Base-by-base conservation (phyloP, 2,888 invertebrate species). In the Polietes domitor region DNA sequence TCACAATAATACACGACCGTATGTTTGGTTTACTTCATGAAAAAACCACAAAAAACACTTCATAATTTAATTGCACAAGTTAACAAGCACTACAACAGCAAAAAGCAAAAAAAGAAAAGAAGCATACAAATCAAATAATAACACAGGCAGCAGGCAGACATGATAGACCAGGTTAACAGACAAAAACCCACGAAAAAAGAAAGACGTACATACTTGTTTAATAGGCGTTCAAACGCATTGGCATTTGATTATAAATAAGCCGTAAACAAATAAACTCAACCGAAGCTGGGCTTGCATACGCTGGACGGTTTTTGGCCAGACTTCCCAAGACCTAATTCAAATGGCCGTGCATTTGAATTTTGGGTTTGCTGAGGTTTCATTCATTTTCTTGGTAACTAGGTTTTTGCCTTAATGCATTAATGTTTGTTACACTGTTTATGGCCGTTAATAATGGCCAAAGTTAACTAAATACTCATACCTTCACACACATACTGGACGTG, bases 41-140 rank as follows among this genome's bases (percentile, higher is more conserved):
- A 9, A 58, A 55, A 28, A 21, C 0, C 37, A 32, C 55, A 9
- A 19, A 3, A 15, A 75, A 71, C n/a, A 58, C 19, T 17, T 41
- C 12, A 53, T 43, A 53, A 55, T 12, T 26, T 53, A 21, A 43
- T 77, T 65, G n/a, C 15, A 71, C 28, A 78, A 72, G 17, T 63
- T 21, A 37, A 53, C 12, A 28, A 21, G 6, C n/a, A 47, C 24
- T 28, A 61, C n/a, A 58, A 47, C 1, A 37, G 10, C 10, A 37
- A 26, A 26, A 19, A 19, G 9, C 3, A 28, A 17, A 24, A 76
- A 53, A 9, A n/a, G 32, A 32, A 32, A 32, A 32, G 47, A 47
- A 4, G 32, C 15, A 47, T 47, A 47, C 1, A 47, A 47, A n/a
- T 47, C 47, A 47, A 47, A 12, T 12, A 47, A 47, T 47, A 47